Evolutionary conservation across 2,888 invertebrate genomes (phyloP).

Genomic region (Eupelmus urozonus): DNA sequence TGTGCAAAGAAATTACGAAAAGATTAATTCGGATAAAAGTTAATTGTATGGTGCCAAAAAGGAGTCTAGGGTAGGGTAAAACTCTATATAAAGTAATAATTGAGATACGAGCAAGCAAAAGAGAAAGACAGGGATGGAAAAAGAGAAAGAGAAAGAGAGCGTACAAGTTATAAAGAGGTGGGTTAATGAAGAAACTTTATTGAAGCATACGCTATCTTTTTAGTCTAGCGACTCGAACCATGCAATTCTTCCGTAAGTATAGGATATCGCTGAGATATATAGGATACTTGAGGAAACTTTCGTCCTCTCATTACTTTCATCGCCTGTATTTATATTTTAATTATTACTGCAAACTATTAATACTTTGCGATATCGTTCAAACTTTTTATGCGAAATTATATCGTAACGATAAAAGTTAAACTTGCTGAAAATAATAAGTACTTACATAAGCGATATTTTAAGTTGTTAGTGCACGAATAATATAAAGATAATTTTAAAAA

Average conservation of each 20-base stretch:
- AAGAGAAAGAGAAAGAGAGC: conserved; percentile 9
- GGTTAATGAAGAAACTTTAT: conserved; percentile 58
- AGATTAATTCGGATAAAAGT: conserved; percentile 7
- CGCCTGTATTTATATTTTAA: conserved; percentile 11
- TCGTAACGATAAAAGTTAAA: not conserved
- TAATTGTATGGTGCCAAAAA: not conserved
- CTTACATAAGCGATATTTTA: not conserved
- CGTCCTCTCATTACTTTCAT: conserved; percentile 10
- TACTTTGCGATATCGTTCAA: not conserved
- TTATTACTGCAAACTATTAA: not conserved
- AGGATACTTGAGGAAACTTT: conserved; percentile 4
- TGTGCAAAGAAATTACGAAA: not conserved
- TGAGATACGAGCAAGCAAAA: conserved; percentile 31
- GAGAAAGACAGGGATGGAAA: no score
- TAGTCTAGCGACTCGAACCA: not conserved
- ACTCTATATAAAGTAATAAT: conserved; percentile 28
- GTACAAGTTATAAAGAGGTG: conserved; percentile 38
- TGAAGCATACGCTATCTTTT: conserved; percentile 27
- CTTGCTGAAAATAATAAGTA: no score
- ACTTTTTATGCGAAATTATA: not conserved
- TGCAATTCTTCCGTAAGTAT: conserved; percentile 18
- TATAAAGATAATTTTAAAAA: not conserved
- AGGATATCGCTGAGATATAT: not conserved
- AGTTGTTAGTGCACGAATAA: not conserved
- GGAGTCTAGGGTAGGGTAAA: not conserved